Conservation (phyloP, 64 coral and sea anemone genomes). For the Montipora efflorescens region DNA sequence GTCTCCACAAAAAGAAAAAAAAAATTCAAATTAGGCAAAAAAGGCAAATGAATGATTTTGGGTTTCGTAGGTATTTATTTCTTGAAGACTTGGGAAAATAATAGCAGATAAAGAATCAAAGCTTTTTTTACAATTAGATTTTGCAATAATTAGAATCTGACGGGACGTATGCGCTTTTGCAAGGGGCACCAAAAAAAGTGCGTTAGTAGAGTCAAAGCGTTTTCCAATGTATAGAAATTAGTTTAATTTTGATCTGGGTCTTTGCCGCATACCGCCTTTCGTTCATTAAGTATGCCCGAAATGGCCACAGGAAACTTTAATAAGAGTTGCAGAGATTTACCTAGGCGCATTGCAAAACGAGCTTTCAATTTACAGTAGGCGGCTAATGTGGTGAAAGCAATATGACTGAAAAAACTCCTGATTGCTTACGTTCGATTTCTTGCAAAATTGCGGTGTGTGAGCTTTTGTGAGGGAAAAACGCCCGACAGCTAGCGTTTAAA, state of each 20-base stretch:
- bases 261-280: slow-evolving; percentile 14
- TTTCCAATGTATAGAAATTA: slow-evolving; percentile 40
- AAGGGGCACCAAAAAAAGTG: background rate
- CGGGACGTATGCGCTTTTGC: no score
- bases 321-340: slow-evolving; percentile 3
- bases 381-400: slow-evolving; percentile 18
- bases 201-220: background rate
- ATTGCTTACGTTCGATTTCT: slow-evolving; percentile 21
- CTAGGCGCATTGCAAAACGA: slow-evolving; percentile 17
- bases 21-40: no score
- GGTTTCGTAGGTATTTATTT: background rate
- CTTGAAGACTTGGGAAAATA: slow-evolving; percentile 32
- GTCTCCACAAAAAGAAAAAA: background rate
- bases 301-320: slow-evolving; percentile 51
- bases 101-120: slow-evolving; percentile 2
- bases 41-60: no score
- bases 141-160: background rate
- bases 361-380: background rate
- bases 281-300: slow-evolving; percentile 49
- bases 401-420: background rate
- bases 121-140: background rate
- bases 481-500: slow-evolving; percentile 5
- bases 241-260: slow-evolving; percentile 14
- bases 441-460: background rate
- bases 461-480: background rate